A percentile compares a stretch with the other conserved stretches of the same genome.
Conservation (phyloP, 64 coral and sea anemone genomes). For the Anthopleura sola region DNA sequence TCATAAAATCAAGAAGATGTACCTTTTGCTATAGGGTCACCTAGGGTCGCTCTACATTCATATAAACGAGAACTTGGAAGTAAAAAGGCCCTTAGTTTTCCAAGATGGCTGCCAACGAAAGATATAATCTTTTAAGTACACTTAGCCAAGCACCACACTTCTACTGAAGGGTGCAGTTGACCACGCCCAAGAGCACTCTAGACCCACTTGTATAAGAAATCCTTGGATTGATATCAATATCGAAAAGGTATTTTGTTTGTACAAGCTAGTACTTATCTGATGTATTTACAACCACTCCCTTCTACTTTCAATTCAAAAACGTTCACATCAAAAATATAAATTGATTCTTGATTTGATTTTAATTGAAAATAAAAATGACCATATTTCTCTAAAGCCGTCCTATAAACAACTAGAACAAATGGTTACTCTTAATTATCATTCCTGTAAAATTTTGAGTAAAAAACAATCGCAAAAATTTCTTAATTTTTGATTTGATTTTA, state of each 20-base stretch:
- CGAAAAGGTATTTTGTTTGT: not conserved
- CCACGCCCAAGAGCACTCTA: not conserved
- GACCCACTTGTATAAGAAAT: not conserved
- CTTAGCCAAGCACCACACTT: not conserved
- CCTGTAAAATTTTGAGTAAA: not conserved
- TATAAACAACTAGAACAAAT: too few species aligned
- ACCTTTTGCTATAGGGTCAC: too few species aligned
- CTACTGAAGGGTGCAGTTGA: not conserved
- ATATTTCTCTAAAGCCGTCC: not conserved
- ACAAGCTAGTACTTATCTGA: not conserved
- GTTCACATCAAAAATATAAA: not conserved
- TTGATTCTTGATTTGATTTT: not conserved
- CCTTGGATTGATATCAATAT: constrained; percentile 13
- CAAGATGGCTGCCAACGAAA: not conserved
- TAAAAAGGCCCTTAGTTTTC: not conserved
- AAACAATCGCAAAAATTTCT: not conserved
- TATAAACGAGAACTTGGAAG: not conserved
- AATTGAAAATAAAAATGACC: not conserved
- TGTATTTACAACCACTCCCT: not conserved
- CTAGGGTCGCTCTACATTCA: too few species aligned
- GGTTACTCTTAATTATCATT: too few species aligned
- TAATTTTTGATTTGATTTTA: not conserved
- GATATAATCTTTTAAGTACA: not conserved
- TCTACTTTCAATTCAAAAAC: not conserved
- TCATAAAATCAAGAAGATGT: too few species aligned